Base-by-base conservation (phyloP, 2,797 vertebrate genomes). In the Chrosomus eos region DNA sequence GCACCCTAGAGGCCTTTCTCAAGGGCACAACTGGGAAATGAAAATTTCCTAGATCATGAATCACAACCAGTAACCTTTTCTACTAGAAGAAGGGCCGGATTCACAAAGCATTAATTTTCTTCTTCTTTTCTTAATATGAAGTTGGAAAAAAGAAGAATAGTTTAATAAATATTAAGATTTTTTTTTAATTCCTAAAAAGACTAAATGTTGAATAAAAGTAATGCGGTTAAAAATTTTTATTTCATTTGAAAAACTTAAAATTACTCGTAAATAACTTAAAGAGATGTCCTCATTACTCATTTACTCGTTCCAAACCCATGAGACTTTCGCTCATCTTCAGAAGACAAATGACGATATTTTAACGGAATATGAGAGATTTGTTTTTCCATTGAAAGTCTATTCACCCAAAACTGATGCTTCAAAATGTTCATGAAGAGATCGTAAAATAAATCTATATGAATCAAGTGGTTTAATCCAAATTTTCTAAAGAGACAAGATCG, bases 61-160 rank as follows among this genome's bases (percentile, higher is more conserved):
- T 78, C 75, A 78, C 38, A 43, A 51, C 43, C 26, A 45, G 43
- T 28, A 71, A 58, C 51, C 31, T 58, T 76, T 58, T 36, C 73
- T n/a, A 38, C 28, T 8, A 9, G 73, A 38, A 9, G 51, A 38
- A 9, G 51, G 7, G 51, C 7, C 13, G 8, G 11, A 55, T 55
- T 36, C 3, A 7, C 13, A n/a, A 58, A 74, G 53, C 0, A 74
- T 13, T 10, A 7, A 3, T 4, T 5, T 3, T 14, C 18, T 31
- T 64, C 5, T 16, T 28, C 14, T 31, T 64, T 2, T 28, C 26
- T 31, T 64, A 7, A 28, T 31, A 28, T 31, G 26, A 64, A 62
- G n/a, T 28, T 60, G 58, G n/a, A 11, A n/a, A 9, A n/a, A 60
- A 60, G 0, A 13, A 60, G 0, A n/a, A 58, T 11, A n/a, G 1